Base-by-base conservation (phyloP, 2,888 invertebrate species). In the Ophraella communa region DNA sequence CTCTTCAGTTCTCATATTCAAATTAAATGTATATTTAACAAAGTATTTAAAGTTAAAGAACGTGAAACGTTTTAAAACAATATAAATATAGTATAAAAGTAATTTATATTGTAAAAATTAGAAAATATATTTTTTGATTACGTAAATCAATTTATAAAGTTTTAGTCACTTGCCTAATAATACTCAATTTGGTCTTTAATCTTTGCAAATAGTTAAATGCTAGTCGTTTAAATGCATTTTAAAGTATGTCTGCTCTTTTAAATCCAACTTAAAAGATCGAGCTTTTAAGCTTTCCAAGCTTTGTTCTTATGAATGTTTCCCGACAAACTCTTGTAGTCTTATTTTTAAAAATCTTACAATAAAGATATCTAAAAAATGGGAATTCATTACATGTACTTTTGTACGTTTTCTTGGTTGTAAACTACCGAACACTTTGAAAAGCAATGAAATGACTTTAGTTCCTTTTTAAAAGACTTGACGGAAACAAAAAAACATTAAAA, bases 401-500 rank as follows among this genome's bases (percentile, higher is more conserved):
- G 21, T 58, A 47, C 45, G 33, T 58, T 58, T 58, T 30, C 33
- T 47, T 33, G 30, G 33, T 58, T 58, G 57, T 58, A 58, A 58
- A 58, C 30, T 58, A 49, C 57, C 5, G 59, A 51, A 23, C 27
- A 39, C 51, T 59, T 59, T 51, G 21, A 59, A 51, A 59, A 59
- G 51, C 51, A 59, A 59, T 59, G 59, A 59, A 59, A 51, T 39
- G 51, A 59, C 17, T 59, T 51, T 17, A 49, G 59, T 59, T 51
- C 18, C 49, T 59, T 59, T 59, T 39, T 51, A 51, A 51, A 59
- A 51, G 24, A 51, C 59, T 51, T 59, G 51, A 49, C 49, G 59
- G 59, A 59, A 59, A 59, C 49, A 51, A 59, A 58, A 59, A 59
- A 51, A 59, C 51, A 59, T 51, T 59, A 59, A 59, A 59, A 59